Evolutionary conservation across 2,797 vertebrate genomes (phyloP), one percentile per base, ranked within the genome.

Genomic region (Dipus sagitta): DNA sequence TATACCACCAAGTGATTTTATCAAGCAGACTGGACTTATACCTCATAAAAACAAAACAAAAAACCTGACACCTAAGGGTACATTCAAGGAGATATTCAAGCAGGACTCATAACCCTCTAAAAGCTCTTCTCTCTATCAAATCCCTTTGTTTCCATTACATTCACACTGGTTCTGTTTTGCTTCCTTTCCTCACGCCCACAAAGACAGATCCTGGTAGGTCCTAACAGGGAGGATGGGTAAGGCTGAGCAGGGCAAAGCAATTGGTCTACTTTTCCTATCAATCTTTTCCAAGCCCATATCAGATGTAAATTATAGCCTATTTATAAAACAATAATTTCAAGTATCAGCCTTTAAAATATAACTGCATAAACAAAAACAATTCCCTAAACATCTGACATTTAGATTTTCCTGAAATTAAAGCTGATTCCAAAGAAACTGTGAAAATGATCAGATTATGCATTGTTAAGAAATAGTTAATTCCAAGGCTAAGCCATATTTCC

Each of bases 371-470:
- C 64, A 83, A 65, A 96, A 28, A 1, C 10, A 65, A 64, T 47
- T 64, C n/a, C 70, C 77, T 58, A 81, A 74, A 90, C 32, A 62
- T 30, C 58, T 81, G 52, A 88, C 90, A 85, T 94, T 86, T 71
- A 67, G 81, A 74, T 93, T 93, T 86, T 54, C n/a, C 21, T 74
- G 23, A 74, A 64, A 90, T 94, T 62, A 90, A 34, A 71, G 32
- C 30, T 28, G 8, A 58, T 68, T 89, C 26, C 64, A 78, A 34
- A 92, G 62, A 52, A 90, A 81, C 10, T 3, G 38, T 90, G 28
- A 58, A 6, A 75, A 82, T 17, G 24, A 91, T 67, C 52, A 34
- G n/a, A 79, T 70, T 26, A 62, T 62, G 13, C 47, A 83, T 52
- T 67, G n/a, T 20, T 78, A 54, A 74, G 0, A 23, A 84, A 90